Conservation (phyloP, 2,888 invertebrate species). For the Helobdella robusta region DNA sequence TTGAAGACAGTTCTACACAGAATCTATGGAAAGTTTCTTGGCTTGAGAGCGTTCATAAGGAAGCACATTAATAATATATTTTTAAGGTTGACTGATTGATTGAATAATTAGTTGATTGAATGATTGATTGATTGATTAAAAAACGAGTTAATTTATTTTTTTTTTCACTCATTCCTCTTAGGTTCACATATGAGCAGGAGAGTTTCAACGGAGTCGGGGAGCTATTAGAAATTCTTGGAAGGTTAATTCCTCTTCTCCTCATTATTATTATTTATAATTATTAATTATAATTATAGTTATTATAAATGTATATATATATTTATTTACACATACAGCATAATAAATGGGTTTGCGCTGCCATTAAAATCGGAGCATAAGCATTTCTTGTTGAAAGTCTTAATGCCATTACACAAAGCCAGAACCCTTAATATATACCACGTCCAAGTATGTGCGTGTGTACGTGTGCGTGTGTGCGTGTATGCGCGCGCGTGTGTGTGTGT, state of each 20-base stretch:
- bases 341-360: constrained; percentile 95
- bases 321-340: constrained; percentile 62
- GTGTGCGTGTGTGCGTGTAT: constrained; percentile 3
- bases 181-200: constrained; percentile 97
- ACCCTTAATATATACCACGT: constrained; percentile 92
- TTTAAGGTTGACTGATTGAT: constrained; percentile 57
- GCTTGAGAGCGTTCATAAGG: constrained; percentile 53
- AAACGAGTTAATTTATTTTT: neutral
- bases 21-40: constrained; percentile 49
- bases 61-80: constrained; percentile 97
- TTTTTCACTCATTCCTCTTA: constrained; percentile 45
- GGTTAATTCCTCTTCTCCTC: constrained; percentile 25
- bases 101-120: neutral
- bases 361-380: constrained; percentile 95
- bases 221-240: constrained; percentile 83
- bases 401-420: constrained; percentile 92
- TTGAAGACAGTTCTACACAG: constrained; percentile 48
- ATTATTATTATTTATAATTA: neutral
- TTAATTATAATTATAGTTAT: too few relatives aligned
- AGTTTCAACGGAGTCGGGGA: constrained; percentile 96
- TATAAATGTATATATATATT: neutral
- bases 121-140: neutral
- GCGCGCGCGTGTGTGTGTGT: constrained; percentile 4
- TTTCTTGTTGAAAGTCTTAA: constrained; percentile 83
- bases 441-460: constrained; percentile 39